Evolutionary conservation across 1,140 invertebrate species (phyloP), one percentile per base, ranked within the genome.

Genomic region (Ganaspis sp.): DNA sequence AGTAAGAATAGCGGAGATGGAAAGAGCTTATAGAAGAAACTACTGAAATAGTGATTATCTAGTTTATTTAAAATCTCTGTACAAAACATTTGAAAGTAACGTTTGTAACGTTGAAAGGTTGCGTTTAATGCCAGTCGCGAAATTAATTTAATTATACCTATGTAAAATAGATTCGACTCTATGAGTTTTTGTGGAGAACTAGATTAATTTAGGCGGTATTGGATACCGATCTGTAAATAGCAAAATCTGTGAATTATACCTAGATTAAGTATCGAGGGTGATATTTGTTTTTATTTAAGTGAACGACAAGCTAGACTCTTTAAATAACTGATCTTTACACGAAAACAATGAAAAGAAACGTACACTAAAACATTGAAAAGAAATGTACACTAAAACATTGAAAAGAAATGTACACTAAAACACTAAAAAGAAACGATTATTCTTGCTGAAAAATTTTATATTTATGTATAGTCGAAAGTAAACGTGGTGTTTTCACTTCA

Each of bases 131-230:
- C n/a, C 17, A 49, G n/a, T n/a, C 15, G 12, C 17, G n/a, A 49
- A 49, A 49, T 58, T 23, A 23, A 6, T 21, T 12, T 1, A 23
- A 49, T n/a, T n/a, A n/a, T n/a, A n/a, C n/a, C n/a, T 53, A 19
- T 53, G 38, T 64, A 23, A 73, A 70, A 64, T 64, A 15, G 23
- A 1, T 29, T 26, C 5, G 11, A 8, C 26, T 54, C 53, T 9
- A 15, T 45, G 15, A 21, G 17, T n/a, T 75, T 79, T 81, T 69
- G 53, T 72, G 70, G 15, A 77, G 77, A 76, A 81, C 70, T 12
- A 19, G 40, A 75, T 37, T 75, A 70, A 79, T 34, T 49, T 21
- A 26, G 23, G 11, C 23, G 54, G 54, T 64, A 23, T 64, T 29
- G 54, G 71, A 74, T 70, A 37, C 69, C 9, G 45, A 72, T 77